Evolutionary conservation across 2,888 invertebrate genomes (phyloP), one percentile per base, ranked within the genome.

Genomic region (Halocaridina rubra): DNA sequence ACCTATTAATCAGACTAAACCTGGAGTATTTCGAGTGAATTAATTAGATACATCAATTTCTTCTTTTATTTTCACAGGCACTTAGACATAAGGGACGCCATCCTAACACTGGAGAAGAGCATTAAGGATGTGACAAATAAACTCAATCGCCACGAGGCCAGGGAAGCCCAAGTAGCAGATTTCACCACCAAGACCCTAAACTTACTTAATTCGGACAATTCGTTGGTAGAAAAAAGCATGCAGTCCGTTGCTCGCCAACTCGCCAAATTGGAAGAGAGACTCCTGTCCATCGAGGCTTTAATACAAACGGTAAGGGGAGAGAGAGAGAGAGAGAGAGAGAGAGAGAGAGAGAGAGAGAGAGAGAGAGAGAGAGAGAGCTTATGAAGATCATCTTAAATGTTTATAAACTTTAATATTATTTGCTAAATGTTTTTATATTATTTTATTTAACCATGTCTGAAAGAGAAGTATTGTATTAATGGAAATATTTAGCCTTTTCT

Each of bases 91-190:
- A 46, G 84, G 13, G 61, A 81, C 46, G 76, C 78, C 39, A 69
- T 85, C 59, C 24, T 81, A 33, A 76, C 33, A 27, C 67, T 85
- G 61, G 85, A 86, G 29, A 76, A 71, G 61, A 72, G 29, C 82
- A 77, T 82, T 29, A 82, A 78, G 30, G 78, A 27, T n/a, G 82
- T 72, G n/a, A 33, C 53, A n/a, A 78, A 59, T 77, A 87, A 86
- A 72, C 78, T 87, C 24, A 67, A 39, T 53, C 69, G 87, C 13
- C 87, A 87, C 71, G 87, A 87, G 69, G 81, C 64, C 4, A 46
- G 87, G 7, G 87, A 87, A 59, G 77, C 78, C 0, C 82, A 87
- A 19, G 72, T 75, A 0, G 85, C 85, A 0, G 85, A 80, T 46
- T 74, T 80, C 59, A 46, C 84, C 24, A 81, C 76, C 46, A 84